These are phyloP conservation scores for Zaprionus ornatus DNA, from an alignment of 1,140 invertebrate genomes.

Conservation along the genomic window DNA sequence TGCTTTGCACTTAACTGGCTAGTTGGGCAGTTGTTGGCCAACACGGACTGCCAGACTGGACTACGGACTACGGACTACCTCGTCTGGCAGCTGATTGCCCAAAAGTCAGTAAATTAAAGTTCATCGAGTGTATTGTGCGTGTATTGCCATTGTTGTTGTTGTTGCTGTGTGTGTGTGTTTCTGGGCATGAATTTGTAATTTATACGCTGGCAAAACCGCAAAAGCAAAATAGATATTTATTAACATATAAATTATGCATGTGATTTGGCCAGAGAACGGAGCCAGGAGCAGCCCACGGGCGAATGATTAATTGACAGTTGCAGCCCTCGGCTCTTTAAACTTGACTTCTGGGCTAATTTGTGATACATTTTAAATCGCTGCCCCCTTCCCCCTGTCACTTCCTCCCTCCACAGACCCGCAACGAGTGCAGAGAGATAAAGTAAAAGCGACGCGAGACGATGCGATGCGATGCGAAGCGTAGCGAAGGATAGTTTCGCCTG, in stretches of 20 bases:
- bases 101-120: constrained; percentile 82
- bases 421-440: constrained; percentile 62
- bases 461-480: constrained; percentile 14
- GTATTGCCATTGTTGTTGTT: neutral
- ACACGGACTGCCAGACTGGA: neutral
- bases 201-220: constrained; percentile 76
- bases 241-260: constrained; percentile 82
- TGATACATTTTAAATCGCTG: constrained; percentile 34
- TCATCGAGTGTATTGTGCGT: constrained; percentile 53
- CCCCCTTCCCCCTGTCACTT: neutral
- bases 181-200: constrained; percentile 75
- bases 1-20: constrained; percentile 48
- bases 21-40: constrained; percentile 12
- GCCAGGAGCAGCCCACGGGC: constrained; percentile 14
- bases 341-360: constrained; percentile 35
- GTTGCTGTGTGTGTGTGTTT: constrained; percentile 19
- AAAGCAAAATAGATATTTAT: constrained; percentile 81
- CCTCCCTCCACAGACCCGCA: neutral
- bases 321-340: constrained; percentile 33
- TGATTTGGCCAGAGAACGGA: constrained; percentile 60
- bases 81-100: constrained; percentile 77
- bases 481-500: constrained; percentile 72
- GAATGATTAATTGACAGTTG: constrained; percentile 68
- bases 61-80: neutral
- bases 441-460: constrained; percentile 36